Evolutionary conservation across 2,888 invertebrate species (phyloP).

Genomic region (Stegophylla sp.): DNA sequence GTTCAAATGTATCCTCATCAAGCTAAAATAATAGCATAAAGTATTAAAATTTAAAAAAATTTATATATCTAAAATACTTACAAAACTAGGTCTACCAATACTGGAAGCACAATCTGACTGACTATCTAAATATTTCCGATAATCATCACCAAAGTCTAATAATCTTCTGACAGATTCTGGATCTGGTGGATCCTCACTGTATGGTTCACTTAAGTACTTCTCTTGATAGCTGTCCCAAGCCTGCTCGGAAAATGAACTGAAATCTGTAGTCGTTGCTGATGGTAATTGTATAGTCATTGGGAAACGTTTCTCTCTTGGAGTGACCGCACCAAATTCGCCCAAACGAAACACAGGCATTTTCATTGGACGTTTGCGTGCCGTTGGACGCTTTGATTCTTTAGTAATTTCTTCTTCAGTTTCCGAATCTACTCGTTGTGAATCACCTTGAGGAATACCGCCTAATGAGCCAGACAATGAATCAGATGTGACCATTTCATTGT

Average conservation of each 20-base stretch:
- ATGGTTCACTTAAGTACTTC: slow-evolving; percentile 88
- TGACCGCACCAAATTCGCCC: slow-evolving; percentile 62
- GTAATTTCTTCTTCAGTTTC: slow-evolving; percentile 65
- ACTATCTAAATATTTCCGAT: slow-evolving; percentile 84
- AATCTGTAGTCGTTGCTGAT: slow-evolving; percentile 63
- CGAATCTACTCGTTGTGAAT: slow-evolving; percentile 65
- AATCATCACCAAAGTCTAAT: slow-evolving; percentile 88
- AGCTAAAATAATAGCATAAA: slow-evolving; percentile 58
- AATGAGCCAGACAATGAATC: slow-evolving; percentile 71
- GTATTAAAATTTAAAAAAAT: background rate
- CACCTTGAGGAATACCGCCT: slow-evolving; percentile 65
- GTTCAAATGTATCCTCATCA: slow-evolving; percentile 62
- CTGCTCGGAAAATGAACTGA: slow-evolving; percentile 86
- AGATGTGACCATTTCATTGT: slow-evolving; percentile 71
- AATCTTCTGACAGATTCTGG: slow-evolving; percentile 83
- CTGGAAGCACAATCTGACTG: slow-evolving; percentile 85
- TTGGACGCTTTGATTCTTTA: slow-evolving; percentile 60
- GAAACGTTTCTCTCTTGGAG: slow-evolving; percentile 60
- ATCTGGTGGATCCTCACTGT: slow-evolving; percentile 83
- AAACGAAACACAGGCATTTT: slow-evolving; percentile 63
- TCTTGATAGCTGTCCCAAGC: slow-evolving; percentile 97
- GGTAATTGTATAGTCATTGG: slow-evolving; percentile 60
- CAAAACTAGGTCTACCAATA: slow-evolving; percentile 57
- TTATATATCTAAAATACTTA: slow-evolving; percentile 3
- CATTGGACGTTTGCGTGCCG: slow-evolving; percentile 60